phyloP scores from a whole-genome alignment of 2,113 vertebrate species.

The Pachypanchax playfairii region DNA sequence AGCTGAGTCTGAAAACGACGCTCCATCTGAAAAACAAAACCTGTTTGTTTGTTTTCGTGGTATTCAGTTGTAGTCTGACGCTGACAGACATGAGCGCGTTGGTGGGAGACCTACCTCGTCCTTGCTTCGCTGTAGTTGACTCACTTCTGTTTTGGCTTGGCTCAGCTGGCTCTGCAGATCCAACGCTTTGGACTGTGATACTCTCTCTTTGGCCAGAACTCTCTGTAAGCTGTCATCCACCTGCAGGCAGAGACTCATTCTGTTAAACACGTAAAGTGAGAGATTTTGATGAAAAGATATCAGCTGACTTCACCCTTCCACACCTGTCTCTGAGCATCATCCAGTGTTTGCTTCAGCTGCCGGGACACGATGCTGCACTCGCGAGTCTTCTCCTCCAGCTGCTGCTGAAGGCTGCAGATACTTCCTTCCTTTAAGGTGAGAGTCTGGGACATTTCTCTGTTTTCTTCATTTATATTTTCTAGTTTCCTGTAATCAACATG shows the following conservation, averaged over 20 bases:
- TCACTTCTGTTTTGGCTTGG: slow-evolving; percentile 83
- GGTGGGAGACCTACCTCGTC: slow-evolving; percentile 79
- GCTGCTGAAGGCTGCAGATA: slow-evolving; percentile 81
- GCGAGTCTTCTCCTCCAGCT: slow-evolving; percentile 85
- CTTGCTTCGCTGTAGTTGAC: slow-evolving; percentile 83
- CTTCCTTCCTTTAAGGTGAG: slow-evolving; percentile 84
- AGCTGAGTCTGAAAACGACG: slow-evolving; percentile 85
- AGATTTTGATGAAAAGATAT: background rate
- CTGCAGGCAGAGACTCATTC: slow-evolving; percentile 60
- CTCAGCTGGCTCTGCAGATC: slow-evolving; percentile 92
- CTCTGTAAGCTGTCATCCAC: slow-evolving; percentile 85
- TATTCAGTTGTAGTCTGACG: background rate
- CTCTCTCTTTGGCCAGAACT: slow-evolving; percentile 82
- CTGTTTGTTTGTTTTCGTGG: too few relatives aligned
- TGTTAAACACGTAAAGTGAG: too few relatives aligned
- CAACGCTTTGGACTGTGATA: slow-evolving; percentile 85
- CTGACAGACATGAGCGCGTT: background rate
- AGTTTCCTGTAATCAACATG: slow-evolving; percentile 78
- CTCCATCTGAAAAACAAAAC: slow-evolving; percentile 78
- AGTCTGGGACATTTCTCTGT: slow-evolving; percentile 84
- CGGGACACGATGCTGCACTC: slow-evolving; percentile 84
- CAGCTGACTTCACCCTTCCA: slow-evolving; percentile 14
- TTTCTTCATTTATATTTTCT: slow-evolving; percentile 82
- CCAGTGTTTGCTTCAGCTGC: slow-evolving; percentile 86
- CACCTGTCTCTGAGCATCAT: slow-evolving; percentile 87